A percentile compares a stretch with the other conserved stretches of the same genome.
phyloP scores from a whole-genome alignment of 2,113 vertebrate species.

The Telmatochromis sp. region DNA sequence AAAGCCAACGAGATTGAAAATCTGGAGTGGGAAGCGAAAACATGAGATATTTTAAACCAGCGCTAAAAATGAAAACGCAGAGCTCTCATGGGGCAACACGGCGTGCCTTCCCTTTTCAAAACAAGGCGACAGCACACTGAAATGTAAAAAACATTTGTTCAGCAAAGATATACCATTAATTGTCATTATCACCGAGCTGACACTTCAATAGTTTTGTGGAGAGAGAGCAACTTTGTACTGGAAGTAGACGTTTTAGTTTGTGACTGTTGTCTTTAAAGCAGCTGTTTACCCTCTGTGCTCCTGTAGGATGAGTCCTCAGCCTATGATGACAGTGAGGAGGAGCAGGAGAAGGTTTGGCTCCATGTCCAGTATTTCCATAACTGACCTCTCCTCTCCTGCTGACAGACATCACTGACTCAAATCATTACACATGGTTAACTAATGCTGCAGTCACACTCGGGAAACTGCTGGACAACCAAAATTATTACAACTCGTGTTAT shows the following conservation, averaged over 20 bases:
- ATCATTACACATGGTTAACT: not conserved
- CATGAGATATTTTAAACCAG: not conserved
- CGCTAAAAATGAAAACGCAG: not conserved
- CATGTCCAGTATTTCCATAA: not conserved
- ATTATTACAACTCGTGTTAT: not conserved
- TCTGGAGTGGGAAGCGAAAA: not conserved
- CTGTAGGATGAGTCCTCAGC: slow-evolving; percentile 28
- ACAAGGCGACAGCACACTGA: not conserved
- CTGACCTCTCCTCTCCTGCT: not conserved
- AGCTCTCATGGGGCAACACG: not conserved
- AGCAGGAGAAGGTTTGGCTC: slow-evolving; percentile 44
- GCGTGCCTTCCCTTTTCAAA: not conserved
- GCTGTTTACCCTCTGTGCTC: slow-evolving; percentile 5
- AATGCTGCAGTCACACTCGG: not conserved
- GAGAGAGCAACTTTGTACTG: not conserved
- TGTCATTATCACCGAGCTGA: accelerated
- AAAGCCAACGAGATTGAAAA: not conserved
- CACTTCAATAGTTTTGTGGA: not conserved
- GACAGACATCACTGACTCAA: not conserved
- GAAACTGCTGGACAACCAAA: not conserved
- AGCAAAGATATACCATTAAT: not conserved
- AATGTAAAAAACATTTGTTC: not conserved
- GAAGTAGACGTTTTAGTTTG: not conserved
- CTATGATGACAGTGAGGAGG: slow-evolving; percentile 43
- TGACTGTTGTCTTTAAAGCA: not conserved